Percentiles rank a stretch among this genome's conserved stretches.
Conservation (phyloP, 2,113 vertebrate species). For the Periophthalmodon schlosseri region DNA sequence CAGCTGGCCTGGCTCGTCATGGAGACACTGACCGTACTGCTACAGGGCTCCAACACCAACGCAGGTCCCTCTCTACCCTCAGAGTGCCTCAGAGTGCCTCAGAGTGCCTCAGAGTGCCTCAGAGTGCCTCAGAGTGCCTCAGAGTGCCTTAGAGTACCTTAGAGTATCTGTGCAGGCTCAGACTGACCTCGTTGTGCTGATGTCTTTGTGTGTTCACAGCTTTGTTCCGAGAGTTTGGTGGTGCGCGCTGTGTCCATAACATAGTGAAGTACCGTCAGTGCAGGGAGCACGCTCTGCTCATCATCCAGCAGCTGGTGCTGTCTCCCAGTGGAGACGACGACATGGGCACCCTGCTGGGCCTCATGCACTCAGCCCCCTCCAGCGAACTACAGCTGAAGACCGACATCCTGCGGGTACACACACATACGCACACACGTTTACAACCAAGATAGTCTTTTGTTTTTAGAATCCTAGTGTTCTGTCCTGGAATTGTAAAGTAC, state of each 20-base stretch:
- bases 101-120: too few relatives aligned
- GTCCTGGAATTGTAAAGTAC: too few relatives aligned
- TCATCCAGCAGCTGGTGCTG: conserved; percentile 95
- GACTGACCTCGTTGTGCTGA: background rate
- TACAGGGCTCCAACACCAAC: conserved; percentile 92
- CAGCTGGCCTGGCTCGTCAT: conserved; percentile 95
- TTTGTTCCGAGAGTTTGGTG: conserved; percentile 96
- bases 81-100: background rate
- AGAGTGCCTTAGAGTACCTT: too few relatives aligned
- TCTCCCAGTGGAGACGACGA: conserved; percentile 96
- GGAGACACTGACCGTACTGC: conserved; percentile 93
- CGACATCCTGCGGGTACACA: conserved; percentile 86
- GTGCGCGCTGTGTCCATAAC: conserved; percentile 95
- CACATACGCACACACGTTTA: background rate
- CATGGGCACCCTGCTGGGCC: conserved; percentile 96
- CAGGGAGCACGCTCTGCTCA: conserved; percentile 92
- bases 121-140: background rate
- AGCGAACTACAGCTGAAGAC: conserved; percentile 94
- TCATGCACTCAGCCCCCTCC: conserved; percentile 95
- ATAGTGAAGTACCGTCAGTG: conserved; percentile 96
- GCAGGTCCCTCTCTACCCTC: conserved; percentile 39
- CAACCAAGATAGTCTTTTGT: background rate
- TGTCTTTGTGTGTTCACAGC: conserved; percentile 65
- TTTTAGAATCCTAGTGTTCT: background rate
- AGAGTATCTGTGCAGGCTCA: background rate